phyloP scores from a whole-genome alignment of 1,140 invertebrate genomes.

The Drosophila subobscura region DNA sequence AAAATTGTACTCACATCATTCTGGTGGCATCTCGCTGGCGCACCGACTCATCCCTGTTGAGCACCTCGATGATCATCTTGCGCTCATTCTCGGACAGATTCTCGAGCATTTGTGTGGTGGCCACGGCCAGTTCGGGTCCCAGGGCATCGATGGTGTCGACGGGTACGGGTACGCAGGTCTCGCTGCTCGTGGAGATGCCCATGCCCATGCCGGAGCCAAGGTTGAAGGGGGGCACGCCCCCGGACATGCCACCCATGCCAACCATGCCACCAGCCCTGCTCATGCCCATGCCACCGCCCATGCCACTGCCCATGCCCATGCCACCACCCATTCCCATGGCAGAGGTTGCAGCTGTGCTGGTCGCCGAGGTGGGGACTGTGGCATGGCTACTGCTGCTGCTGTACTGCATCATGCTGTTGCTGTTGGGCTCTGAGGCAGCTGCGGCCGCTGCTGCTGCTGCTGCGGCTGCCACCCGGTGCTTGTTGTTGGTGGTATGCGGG shows the following conservation, averaged over 20 bases:
- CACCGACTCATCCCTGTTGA: conserved; percentile 81
- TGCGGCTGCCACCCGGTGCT: conserved; percentile 55
- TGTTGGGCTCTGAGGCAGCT: conserved; percentile 67
- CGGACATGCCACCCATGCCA: conserved; percentile 28
- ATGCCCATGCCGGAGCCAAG: conserved; percentile 45
- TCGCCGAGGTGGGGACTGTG: conserved; percentile 34
- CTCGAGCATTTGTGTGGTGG: conserved; percentile 80
- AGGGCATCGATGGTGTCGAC: conserved; percentile 75
- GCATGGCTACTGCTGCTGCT: conserved; percentile 38
- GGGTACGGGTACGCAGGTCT: conserved; percentile 70
- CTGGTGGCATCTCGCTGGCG: conserved; percentile 81
- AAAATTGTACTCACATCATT: conserved; percentile 77
- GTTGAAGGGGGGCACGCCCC: conserved; percentile 17
- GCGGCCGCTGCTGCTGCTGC: conserved; percentile 43
- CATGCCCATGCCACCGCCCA: conserved; percentile 45
- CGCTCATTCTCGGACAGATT: conserved; percentile 83
- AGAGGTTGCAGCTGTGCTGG: conserved; percentile 22
- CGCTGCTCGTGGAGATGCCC: conserved; percentile 37
- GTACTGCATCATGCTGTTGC: conserved; percentile 78
- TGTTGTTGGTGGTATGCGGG: conserved; percentile 76
- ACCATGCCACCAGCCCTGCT: conserved; percentile 18
- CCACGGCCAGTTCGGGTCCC: conserved; percentile 77
- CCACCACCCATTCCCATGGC: conserved; percentile 34
- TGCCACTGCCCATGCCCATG: conserved; percentile 25
- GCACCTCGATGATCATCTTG: conserved; percentile 83